Evolutionary conservation across 1,140 invertebrate species (phyloP), one percentile per base, ranked within the genome.

Genomic region (Pseudomyrmex pallidus): DNA sequence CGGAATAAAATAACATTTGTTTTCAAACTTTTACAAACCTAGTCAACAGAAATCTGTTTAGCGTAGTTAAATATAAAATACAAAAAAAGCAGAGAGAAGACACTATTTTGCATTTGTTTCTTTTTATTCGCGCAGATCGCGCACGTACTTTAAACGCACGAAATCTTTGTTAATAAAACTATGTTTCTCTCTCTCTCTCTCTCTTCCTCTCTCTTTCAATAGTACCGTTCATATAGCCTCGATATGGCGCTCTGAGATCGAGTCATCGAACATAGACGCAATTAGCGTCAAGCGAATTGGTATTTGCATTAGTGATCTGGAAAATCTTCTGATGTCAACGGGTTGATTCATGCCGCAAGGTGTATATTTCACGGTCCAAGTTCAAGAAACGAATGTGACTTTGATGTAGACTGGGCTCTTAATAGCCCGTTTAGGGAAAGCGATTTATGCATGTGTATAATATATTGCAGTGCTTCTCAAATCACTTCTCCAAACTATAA

Each of bases 331-430:
- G 76, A 80, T 80, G 12, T 44, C 22, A 2, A 25, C 76, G 70
- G 44, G 76, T 80, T 78, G 66, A 80, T 80, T 78, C 64, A 80
- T 61, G 15, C 44, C 20, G 64, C 20, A 50, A 80, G 66, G 44
- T 22, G 17, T 68, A 68, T 68, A 80, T 80, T 80, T 80, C 54
- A 78, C 17, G 20, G 44, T 80, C 44, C 67, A 70, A 22, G 54
- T 78, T 78, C 64, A 68, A 78, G 76, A 70, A 68, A 46, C 52
- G 44, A 48, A 67, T 70, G 46, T 54, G 70, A 70, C 7, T 80
- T 80, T 80, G 59, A 80, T 80, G 54, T 48, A 70, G 44, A n/a
- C 54, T 59, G 44, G 5, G 35, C 59, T 80, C 59, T 80, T 48
- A 44, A 78, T 70, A 56, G 64, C 15, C 10, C 15, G 20, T 17